Evolutionary conservation across 2,888 invertebrate genomes (phyloP).

Genomic region (Nymphalis urticae): DNA sequence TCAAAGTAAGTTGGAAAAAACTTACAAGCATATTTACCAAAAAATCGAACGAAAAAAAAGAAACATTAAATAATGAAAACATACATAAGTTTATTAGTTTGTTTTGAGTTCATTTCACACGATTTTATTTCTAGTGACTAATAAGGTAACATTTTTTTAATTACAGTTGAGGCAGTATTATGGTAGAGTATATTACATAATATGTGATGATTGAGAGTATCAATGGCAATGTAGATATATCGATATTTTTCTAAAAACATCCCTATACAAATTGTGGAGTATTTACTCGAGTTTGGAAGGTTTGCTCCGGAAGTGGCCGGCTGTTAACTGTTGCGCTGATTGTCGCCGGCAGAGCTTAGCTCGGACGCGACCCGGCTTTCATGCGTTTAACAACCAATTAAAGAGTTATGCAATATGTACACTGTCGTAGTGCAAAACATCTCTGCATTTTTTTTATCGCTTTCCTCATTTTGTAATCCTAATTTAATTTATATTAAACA

Average conservation of each 20-base stretch:
- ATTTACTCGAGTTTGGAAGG: constrained; percentile 76
- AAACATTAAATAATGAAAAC: too few species aligned
- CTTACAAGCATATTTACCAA: too few species aligned
- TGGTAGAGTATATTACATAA: not conserved
- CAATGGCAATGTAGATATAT: not conserved
- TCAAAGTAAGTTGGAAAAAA: too few species aligned
- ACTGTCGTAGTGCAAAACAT: constrained; percentile 14
- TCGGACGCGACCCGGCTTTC: constrained; percentile 35
- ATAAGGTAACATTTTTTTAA: too few species aligned
- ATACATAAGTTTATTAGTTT: too few species aligned
- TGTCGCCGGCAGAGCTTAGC: constrained; percentile 49
- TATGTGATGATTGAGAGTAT: not conserved
- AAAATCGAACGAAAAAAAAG: too few species aligned
- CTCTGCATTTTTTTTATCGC: constrained; percentile 6
- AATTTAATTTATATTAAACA: not conserved
- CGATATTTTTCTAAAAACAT: constrained; percentile 29
- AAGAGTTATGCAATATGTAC: constrained; percentile 30
- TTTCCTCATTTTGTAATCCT: not conserved
- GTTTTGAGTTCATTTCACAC: too few species aligned
- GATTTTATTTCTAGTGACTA: too few species aligned
- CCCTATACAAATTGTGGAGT: constrained; percentile 72
- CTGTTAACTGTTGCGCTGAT: constrained; percentile 78
- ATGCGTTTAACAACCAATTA: constrained; percentile 41
- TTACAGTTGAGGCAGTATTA: too few species aligned
- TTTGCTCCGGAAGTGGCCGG: constrained; percentile 73